These are phyloP conservation scores for Harpagoxenus sublaevis DNA, from an alignment of 2,888 invertebrate genomes.

Conservation along the genomic window DNA sequence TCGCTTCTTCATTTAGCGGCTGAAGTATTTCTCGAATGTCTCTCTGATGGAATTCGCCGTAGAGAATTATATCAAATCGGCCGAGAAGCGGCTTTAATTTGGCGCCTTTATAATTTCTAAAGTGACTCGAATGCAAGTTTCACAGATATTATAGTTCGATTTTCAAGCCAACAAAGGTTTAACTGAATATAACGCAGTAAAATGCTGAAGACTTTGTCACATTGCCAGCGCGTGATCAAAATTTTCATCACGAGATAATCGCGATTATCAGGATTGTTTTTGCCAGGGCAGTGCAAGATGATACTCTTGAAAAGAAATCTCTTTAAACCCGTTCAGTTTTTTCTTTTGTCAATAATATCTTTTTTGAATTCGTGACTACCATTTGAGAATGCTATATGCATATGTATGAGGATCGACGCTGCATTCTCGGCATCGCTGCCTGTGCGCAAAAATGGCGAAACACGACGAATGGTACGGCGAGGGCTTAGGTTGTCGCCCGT, in stretches of 20 bases:
- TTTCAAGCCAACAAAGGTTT: neutral
- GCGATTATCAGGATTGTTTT: neutral
- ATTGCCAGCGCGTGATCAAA: neutral
- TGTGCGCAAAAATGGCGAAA: conserved; percentile 41
- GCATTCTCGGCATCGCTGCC: neutral
- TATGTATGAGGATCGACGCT: conserved; percentile 24
- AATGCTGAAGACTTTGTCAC: neutral
- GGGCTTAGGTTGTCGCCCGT: conserved; percentile 25
- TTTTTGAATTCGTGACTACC: neutral
- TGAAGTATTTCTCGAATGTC: neutral
- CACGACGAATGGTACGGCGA: conserved; percentile 13
- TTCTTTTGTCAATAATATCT: neutral
- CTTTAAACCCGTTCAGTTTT: neutral
- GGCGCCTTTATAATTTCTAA: neutral
- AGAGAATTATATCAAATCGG: no score
- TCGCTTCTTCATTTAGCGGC: conserved; percentile 1
- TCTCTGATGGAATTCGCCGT: neutral
- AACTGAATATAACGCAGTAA: neutral
- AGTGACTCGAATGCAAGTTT: neutral
- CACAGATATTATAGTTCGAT: neutral
- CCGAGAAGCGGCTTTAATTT: neutral
- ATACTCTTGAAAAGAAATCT: neutral
- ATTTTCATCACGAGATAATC: neutral
- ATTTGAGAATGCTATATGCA: neutral
- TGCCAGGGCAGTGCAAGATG: no score